Conservation (phyloP, 2,113 vertebrate genomes). For the Pachycephala philippinensis region DNA sequence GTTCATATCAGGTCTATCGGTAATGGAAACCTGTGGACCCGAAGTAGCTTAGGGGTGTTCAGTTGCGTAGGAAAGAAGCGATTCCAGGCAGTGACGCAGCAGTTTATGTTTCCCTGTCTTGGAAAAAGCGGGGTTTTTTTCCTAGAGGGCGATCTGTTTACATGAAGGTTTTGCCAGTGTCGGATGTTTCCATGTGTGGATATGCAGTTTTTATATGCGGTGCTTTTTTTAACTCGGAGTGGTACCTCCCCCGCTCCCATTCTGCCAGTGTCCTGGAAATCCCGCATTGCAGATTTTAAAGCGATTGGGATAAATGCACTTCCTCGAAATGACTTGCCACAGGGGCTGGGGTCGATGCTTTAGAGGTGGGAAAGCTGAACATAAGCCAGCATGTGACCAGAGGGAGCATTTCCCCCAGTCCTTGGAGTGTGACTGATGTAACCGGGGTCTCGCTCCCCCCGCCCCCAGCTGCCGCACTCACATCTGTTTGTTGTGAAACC, state of each 20-base stretch:
- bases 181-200: conserved; percentile 42
- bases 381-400: background rate
- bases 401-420: background rate
- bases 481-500: conserved; percentile 98
- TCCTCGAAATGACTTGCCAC: background rate
- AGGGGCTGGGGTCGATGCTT: background rate
- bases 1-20: background rate
- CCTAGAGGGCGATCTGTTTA: conserved; percentile 69
- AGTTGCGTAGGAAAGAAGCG: conserved; percentile 38
- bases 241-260: background rate
- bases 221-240: background rate
- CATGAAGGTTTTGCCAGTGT: background rate
- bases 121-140: conserved; percentile 39
- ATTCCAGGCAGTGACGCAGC: conserved; percentile 67
- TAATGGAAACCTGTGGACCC: conserved; percentile 33
- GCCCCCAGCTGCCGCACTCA: conserved; percentile 63
- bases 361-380: background rate
- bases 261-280: conserved; percentile 32
- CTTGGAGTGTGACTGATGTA: background rate
- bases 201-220: background rate
- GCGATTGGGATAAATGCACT: background rate
- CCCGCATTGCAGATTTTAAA: conserved; percentile 71
- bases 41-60: conserved; percentile 2
- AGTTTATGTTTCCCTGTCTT: conserved; percentile 63
- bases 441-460: background rate